phyloP scores from a whole-genome alignment of 2,888 invertebrate species.

The Endotricha flammealis region DNA sequence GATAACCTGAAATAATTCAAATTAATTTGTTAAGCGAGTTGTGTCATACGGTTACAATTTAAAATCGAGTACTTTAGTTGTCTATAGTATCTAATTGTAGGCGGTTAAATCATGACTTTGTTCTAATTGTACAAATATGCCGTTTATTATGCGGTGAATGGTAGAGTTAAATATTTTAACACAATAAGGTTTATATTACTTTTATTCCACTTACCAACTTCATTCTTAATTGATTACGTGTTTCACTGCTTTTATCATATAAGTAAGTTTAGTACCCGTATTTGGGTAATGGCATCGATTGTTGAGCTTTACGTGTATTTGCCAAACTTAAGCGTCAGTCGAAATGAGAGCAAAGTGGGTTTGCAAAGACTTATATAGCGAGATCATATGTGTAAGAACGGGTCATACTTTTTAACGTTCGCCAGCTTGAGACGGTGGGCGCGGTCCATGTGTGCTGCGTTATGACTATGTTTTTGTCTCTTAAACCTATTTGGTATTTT shows the following conservation, averaged over 20 bases:
- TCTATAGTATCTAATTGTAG: too few relatives aligned
- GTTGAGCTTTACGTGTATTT: slow-evolving; percentile 53
- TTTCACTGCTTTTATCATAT: slow-evolving; percentile 21
- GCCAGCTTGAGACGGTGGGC: slow-evolving; percentile 56
- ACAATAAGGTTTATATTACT: slow-evolving; percentile 4
- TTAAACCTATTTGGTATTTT: background rate
- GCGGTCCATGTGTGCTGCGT: slow-evolving; percentile 48
- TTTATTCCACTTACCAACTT: slow-evolving; percentile 45
- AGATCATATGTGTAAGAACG: slow-evolving; percentile 76
- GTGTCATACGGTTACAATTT: background rate
- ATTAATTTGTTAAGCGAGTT: slow-evolving; percentile 2
- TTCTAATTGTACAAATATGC: background rate
- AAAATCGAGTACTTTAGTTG: too few relatives aligned
- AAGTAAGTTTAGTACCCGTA: slow-evolving; percentile 11
- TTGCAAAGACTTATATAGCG: slow-evolving; percentile 72
- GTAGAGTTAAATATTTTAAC: background rate
- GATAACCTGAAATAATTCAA: slow-evolving; percentile 45
- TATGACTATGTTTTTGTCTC: slow-evolving; percentile 16
- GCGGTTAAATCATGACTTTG: background rate
- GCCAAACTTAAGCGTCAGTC: slow-evolving; percentile 67
- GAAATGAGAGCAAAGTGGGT: slow-evolving; percentile 75
- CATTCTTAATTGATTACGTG: slow-evolving; percentile 36
- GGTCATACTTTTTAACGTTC: slow-evolving; percentile 74
- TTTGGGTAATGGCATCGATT: slow-evolving; percentile 19
- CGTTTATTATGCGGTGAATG: slow-evolving; percentile 8